Evolutionary conservation across 1,140 invertebrate species (phyloP).

Genomic region (Trichonephila clavata): DNA sequence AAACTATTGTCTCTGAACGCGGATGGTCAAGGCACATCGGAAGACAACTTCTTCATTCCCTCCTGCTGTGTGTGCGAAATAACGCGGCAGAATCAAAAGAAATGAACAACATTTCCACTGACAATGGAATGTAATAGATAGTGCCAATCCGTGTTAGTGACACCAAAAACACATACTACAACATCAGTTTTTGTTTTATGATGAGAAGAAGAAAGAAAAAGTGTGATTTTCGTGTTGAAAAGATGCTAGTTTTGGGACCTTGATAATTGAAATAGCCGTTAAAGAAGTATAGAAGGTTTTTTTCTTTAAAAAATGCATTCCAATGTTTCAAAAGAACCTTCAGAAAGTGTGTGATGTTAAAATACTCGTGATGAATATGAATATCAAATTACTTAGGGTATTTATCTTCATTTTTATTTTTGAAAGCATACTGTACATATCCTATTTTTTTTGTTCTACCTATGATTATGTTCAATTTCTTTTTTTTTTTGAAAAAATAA

Average conservation of each 20-base stretch:
- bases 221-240: neutral
- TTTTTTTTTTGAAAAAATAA: no score
- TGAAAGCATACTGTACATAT: neutral
- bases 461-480: no score
- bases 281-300: neutral
- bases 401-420: neutral
- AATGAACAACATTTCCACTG: neutral
- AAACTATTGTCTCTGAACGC: conserved; percentile 90
- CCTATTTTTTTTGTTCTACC: neutral
- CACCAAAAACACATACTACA: conserved; percentile 14
- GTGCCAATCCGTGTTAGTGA: conserved; percentile 45
- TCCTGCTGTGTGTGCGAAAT: conserved; percentile 89
- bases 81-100: conserved; percentile 47
- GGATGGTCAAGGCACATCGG: conserved; percentile 89
- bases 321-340: neutral
- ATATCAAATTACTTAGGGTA: neutral
- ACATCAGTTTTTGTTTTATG: neutral
- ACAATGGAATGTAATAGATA: neutral
- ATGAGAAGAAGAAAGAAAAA: neutral
- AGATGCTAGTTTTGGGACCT: neutral
- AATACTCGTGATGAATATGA: neutral
- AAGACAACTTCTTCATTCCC: conserved; percentile 94
- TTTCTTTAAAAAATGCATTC: neutral
- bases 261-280: neutral
- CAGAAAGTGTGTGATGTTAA: neutral